Conservation (phyloP, 2,888 invertebrate genomes). For the Polyommatus icarus region DNA sequence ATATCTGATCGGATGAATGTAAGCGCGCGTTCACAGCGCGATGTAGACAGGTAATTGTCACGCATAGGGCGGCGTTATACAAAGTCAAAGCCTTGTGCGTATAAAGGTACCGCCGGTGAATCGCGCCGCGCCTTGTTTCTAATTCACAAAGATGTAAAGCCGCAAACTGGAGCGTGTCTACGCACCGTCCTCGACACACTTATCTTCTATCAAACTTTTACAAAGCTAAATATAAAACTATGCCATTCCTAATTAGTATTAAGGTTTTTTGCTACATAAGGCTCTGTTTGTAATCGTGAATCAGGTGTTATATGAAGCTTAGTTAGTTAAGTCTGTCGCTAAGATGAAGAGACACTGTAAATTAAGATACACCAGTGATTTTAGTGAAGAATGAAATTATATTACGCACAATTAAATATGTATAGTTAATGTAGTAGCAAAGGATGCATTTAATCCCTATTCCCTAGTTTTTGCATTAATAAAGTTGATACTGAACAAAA, state of each 20-base stretch:
- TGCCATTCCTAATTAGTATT: constrained; percentile 14
- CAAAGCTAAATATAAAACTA: constrained; percentile 8
- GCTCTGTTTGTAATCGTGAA: too few relatives aligned
- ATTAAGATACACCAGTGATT: too few relatives aligned
- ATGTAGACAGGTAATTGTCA: constrained; percentile 3
- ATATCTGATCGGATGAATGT: too few relatives aligned
- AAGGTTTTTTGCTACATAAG: neutral
- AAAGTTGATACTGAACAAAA: neutral
- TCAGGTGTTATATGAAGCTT: too few relatives aligned
- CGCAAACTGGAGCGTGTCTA: constrained; percentile 21
- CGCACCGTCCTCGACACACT: constrained; percentile 24
- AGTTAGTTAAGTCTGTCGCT: too few relatives aligned
- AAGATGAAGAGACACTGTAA: too few relatives aligned
- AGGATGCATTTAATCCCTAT: neutral
- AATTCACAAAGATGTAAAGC: constrained; percentile 26
- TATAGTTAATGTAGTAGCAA: too few relatives aligned
- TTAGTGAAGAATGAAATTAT: too few relatives aligned
- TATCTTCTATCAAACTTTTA: constrained; percentile 15
- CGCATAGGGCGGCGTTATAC: neutral
- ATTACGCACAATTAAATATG: too few relatives aligned
- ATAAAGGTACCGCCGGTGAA: constrained; percentile 15
- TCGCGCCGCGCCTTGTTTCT: constrained; percentile 24
- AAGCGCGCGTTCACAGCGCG: neutral
- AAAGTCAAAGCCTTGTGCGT: constrained; percentile 21
- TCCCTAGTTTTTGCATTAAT: neutral